Evolutionary conservation across 2,888 invertebrate genomes (phyloP).

Genomic region (Rotaria sp.): DNA sequence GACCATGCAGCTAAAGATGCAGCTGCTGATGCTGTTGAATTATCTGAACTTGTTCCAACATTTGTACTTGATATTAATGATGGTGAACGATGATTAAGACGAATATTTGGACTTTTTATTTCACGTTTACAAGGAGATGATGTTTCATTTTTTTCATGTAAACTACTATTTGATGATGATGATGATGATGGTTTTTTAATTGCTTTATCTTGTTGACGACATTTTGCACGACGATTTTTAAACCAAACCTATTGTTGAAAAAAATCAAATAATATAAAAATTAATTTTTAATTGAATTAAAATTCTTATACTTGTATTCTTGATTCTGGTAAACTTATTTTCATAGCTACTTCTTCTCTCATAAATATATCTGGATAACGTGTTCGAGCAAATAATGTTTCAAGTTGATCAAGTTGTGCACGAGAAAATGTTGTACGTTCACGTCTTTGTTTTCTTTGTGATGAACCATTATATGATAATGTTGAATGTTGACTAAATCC

Average conservation of each 20-base stretch:
- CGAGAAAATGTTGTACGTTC: slow-evolving; percentile 95
- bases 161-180: slow-evolving; percentile 4
- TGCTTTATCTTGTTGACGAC: slow-evolving; percentile 70
- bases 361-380: slow-evolving; percentile 96
- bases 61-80: not conserved
- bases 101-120: not conserved
- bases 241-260: slow-evolving; percentile 82
- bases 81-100: not conserved
- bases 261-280: not conserved
- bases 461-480: not conserved
- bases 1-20: slow-evolving; percentile 16
- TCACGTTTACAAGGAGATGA: not conserved
- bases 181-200: not conserved
- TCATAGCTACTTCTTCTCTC: slow-evolving; percentile 93
- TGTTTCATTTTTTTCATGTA: not conserved
- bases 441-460: slow-evolving; percentile 76
- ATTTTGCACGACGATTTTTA: slow-evolving; percentile 92
- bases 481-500: not conserved
- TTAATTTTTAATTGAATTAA: not conserved
- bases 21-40: not conserved
- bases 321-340: slow-evolving; percentile 92
- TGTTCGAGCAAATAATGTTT: slow-evolving; percentile 85
- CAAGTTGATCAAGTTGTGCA: slow-evolving; percentile 86
- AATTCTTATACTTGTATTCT: slow-evolving; percentile 75
- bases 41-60: slow-evolving; percentile 5